phyloP scores from a whole-genome alignment of 1,140 invertebrate genomes.

The Drosophila pseudoananassae region DNA sequence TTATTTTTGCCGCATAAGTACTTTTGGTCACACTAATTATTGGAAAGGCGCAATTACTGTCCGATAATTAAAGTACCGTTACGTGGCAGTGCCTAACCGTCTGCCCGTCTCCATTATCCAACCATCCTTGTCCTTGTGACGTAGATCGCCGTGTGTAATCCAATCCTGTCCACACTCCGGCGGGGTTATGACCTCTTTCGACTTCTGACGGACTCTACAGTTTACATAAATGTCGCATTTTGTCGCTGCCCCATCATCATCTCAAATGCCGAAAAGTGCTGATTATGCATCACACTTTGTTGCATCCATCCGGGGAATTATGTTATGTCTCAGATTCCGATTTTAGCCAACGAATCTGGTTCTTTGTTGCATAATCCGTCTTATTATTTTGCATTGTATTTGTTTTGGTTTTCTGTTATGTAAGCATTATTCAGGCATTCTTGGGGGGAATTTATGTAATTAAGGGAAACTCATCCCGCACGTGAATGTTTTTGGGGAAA shows the following conservation, averaged over 20 bases:
- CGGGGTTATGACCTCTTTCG: no score
- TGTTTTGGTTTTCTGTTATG: background rate
- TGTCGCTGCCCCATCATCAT: no score
- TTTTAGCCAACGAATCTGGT: background rate
- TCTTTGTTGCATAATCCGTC: background rate
- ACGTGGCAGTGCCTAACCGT: no score
- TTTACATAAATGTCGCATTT: no score
- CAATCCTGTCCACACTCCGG: no score
- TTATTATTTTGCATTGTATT: background rate
- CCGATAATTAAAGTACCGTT: background rate
- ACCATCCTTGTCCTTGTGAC: background rate
- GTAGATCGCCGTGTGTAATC: no score
- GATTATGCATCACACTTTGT: background rate
- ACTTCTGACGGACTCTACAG: no score
- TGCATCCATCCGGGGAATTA: background rate
- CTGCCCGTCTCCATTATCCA: background rate
- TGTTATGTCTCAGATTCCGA: no score
- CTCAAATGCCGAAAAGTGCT: no score
- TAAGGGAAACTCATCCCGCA: background rate
- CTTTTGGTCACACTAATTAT: no score
- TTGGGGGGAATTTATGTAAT: background rate
- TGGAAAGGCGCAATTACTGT: no score
- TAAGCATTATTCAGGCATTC: background rate
- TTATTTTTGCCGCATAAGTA: no score
- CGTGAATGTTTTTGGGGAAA: background rate